These are phyloP conservation scores for Acromyrmex heyeri DNA, from an alignment of 1,140 invertebrate species.

Conservation along the genomic window DNA sequence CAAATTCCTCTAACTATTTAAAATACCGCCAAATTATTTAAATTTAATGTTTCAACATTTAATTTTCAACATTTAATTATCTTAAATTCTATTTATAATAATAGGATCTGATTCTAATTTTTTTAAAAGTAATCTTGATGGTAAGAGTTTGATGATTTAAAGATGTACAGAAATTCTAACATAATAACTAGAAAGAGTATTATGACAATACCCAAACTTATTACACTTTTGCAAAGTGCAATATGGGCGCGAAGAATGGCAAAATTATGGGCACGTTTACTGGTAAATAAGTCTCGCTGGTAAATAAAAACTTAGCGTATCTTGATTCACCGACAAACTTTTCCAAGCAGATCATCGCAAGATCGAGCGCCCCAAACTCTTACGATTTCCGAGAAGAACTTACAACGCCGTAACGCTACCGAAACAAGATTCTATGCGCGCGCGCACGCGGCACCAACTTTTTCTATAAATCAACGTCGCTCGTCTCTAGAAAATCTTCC, in stretches of 20 bases:
- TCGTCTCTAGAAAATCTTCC: neutral
- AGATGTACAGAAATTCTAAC: neutral
- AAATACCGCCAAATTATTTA: no score
- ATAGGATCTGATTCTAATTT: no score
- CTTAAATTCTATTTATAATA: no score
- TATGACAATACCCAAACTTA: slow-evolving; percentile 23
- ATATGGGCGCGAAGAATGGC: slow-evolving; percentile 36
- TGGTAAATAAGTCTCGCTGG: slow-evolving; percentile 45
- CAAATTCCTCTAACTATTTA: no score
- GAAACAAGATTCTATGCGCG: slow-evolving; percentile 45
- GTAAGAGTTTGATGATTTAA: neutral
- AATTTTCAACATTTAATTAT: no score
- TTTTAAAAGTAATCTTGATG: neutral
- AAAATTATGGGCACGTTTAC: slow-evolving; percentile 58
- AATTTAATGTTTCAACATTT: no score
- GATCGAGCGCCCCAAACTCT: slow-evolving; percentile 44
- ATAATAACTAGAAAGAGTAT: neutral
- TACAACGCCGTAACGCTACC: slow-evolving; percentile 43
- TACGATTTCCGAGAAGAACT: slow-evolving; percentile 37
- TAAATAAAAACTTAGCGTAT: slow-evolving; percentile 55
- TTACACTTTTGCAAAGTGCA: slow-evolving; percentile 28
- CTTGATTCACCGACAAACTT: slow-evolving; percentile 61
- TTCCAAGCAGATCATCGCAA: slow-evolving; percentile 46
- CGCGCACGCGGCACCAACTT: slow-evolving; percentile 47
- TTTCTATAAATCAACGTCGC: slow-evolving; percentile 63